Evolutionary conservation across 2,888 invertebrate genomes (phyloP).

Genomic region (Acleris holmiana): DNA sequence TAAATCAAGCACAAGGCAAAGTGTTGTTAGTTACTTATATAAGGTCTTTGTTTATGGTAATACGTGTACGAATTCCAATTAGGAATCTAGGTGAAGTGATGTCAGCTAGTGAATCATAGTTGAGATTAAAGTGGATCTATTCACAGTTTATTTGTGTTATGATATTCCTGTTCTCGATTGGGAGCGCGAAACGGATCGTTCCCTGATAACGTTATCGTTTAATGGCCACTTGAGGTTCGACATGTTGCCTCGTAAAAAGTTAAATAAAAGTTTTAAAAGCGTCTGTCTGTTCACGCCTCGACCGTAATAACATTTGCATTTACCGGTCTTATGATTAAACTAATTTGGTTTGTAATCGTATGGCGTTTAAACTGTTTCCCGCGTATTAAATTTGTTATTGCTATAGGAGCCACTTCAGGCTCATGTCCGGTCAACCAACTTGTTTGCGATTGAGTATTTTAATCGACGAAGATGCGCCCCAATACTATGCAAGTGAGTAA

Average conservation of each 20-base stretch:
- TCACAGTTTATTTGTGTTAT: not conserved
- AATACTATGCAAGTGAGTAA: too few species aligned
- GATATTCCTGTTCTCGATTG: constrained; percentile 47
- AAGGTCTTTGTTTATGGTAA: constrained; percentile 25
- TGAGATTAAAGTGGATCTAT: constrained; percentile 5
- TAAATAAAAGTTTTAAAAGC: constrained; percentile 61
- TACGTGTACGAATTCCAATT: constrained; percentile 21
- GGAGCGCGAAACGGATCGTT: constrained; percentile 69
- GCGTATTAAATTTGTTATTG: not conserved
- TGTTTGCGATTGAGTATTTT: too few species aligned
- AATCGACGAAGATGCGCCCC: too few species aligned
- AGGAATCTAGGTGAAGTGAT: constrained; percentile 20
- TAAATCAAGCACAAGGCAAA: constrained; percentile 22
- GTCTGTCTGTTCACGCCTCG: constrained; percentile 63
- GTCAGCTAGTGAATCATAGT: constrained; percentile 7
- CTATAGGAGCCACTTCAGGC: not conserved
- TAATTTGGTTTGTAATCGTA: constrained; percentile 25
- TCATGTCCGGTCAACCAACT: not conserved
- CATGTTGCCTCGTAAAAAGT: constrained; percentile 57
- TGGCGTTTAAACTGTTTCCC: constrained; percentile 14
- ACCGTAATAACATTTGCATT: constrained; percentile 69
- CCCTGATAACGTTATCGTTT: constrained; percentile 70
- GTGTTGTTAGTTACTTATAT: constrained; percentile 18
- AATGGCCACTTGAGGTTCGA: constrained; percentile 68
- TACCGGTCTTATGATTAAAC: constrained; percentile 44